Evolutionary conservation across 2,113 vertebrate genomes (phyloP).

Genomic region (Brachypodius melanocephalos): DNA sequence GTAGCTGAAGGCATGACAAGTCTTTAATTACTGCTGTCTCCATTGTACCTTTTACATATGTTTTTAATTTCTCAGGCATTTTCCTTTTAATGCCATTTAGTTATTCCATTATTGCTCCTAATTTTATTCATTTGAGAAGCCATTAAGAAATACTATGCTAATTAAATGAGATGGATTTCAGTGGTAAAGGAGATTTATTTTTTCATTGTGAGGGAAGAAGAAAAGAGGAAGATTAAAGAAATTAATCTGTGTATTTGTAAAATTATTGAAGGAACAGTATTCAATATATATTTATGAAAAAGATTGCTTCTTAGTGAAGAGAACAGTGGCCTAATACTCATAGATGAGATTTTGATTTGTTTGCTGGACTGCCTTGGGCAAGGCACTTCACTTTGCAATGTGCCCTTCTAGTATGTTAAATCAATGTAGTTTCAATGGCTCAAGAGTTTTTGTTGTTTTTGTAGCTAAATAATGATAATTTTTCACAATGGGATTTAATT

Average conservation of each 20-base stretch:
- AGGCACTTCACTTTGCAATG: not conserved
- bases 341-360: not conserved
- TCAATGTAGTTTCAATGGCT: not conserved
- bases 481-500: not conserved
- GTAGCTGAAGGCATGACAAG: not conserved
- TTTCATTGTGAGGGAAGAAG: not conserved
- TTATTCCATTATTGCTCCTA: not conserved
- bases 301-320: not conserved
- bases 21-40: slow-evolving; percentile 28
- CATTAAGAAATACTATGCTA: not conserved
- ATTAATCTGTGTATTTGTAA: not conserved
- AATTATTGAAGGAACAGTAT: not conserved
- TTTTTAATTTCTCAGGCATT: slow-evolving; percentile 24
- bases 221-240: not conserved
- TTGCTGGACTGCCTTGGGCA: not conserved
- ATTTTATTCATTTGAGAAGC: slow-evolving; percentile 16
- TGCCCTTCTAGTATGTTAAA: not conserved
- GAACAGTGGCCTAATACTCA: not conserved
- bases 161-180: slow-evolving; percentile 17
- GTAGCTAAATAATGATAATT: not conserved
- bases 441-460: not conserved
- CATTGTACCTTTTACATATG: not conserved
- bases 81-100: not conserved
- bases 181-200: not conserved
- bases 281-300: not conserved